Evolutionary conservation across 1,140 invertebrate species (phyloP).

Genomic region (Drosophila varians): DNA sequence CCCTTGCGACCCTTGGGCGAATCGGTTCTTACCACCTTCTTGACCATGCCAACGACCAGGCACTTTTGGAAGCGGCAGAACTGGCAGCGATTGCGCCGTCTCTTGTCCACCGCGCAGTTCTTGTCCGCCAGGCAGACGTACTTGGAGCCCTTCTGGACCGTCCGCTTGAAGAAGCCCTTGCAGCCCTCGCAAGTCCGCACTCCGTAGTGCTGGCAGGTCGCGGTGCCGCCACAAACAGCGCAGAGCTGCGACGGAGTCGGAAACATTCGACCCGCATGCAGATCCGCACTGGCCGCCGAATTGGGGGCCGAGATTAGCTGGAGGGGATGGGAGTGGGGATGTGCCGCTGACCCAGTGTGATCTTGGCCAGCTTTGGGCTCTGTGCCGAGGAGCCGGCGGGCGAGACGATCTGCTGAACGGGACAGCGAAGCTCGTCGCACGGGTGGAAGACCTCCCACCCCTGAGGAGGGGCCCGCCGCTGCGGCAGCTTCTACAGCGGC

Average conservation of each 20-base stretch:
- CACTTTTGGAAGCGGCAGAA: constrained; percentile 99
- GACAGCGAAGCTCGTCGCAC: constrained; percentile 89
- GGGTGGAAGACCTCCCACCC: constrained; percentile 84
- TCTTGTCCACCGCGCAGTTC: constrained; percentile 99
- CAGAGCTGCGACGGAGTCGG: constrained; percentile 94
- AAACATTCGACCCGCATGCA: constrained; percentile 79
- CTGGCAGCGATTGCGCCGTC: constrained; percentile 97
- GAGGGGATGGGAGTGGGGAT: constrained; percentile 38
- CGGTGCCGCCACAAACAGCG: constrained; percentile 99
- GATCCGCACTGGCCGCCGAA: constrained; percentile 85
- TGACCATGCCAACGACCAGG: constrained; percentile 98
- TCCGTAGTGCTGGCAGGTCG: constrained; percentile 99
- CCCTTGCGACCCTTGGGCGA: constrained; percentile 98
- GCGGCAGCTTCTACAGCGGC: no score
- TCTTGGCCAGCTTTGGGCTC: constrained; percentile 86
- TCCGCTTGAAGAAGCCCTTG: constrained; percentile 98
- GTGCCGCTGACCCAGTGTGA: constrained; percentile 84
- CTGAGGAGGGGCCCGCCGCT: constrained; percentile 64
- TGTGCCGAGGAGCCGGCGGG: constrained; percentile 85
- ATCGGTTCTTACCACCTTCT: constrained; percentile 98
- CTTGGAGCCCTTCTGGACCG: constrained; percentile 99
- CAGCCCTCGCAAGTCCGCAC: constrained; percentile 99
- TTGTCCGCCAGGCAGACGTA: constrained; percentile 99
- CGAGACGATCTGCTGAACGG: constrained; percentile 90
- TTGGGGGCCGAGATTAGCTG: constrained; percentile 86